phyloP scores from a whole-genome alignment of 2,888 invertebrate genomes.

The Limulus polyphemus region DNA sequence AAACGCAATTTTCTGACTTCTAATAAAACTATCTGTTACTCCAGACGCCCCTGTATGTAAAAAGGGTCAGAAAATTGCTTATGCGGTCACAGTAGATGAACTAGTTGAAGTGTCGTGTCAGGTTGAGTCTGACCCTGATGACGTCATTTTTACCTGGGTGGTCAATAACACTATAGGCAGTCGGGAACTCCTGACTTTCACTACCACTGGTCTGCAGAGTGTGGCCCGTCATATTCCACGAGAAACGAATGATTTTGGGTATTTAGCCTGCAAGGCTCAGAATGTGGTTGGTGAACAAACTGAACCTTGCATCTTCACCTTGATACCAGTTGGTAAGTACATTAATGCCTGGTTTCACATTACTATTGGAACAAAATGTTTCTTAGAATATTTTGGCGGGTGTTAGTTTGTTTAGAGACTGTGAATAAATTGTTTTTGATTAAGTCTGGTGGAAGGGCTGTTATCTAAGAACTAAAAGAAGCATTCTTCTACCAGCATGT shows the following conservation, averaged over 20 bases:
- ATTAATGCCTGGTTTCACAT: too few relatives aligned
- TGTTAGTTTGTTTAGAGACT: too few relatives aligned
- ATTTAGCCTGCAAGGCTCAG: slow-evolving; percentile 64
- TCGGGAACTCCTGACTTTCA: slow-evolving; percentile 30
- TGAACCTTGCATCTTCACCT: slow-evolving; percentile 77
- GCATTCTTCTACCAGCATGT: too few relatives aligned
- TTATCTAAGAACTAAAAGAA: too few relatives aligned
- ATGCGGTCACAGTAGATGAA: slow-evolving; percentile 78
- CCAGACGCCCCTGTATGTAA: slow-evolving; percentile 29
- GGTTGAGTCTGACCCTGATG: slow-evolving; percentile 83
- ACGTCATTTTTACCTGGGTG: slow-evolving; percentile 33
- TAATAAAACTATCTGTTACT: not conserved
- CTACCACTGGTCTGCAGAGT: slow-evolving; percentile 59
- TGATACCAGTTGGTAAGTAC: slow-evolving; percentile 49
- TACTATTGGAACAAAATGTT: too few relatives aligned
- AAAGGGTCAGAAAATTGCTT: slow-evolving; percentile 34
- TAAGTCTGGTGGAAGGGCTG: too few relatives aligned
- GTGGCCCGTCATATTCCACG: slow-evolving; percentile 74
- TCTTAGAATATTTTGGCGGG: too few relatives aligned
- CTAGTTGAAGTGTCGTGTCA: slow-evolving; percentile 73
- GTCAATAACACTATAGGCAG: slow-evolving; percentile 20
- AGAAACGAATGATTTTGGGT: slow-evolving; percentile 81
- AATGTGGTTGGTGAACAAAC: slow-evolving; percentile 72
- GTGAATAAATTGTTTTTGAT: too few relatives aligned
- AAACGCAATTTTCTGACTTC: too few relatives aligned